Conservation (phyloP, 2,888 invertebrate species). For the Amphipoea lucens region DNA sequence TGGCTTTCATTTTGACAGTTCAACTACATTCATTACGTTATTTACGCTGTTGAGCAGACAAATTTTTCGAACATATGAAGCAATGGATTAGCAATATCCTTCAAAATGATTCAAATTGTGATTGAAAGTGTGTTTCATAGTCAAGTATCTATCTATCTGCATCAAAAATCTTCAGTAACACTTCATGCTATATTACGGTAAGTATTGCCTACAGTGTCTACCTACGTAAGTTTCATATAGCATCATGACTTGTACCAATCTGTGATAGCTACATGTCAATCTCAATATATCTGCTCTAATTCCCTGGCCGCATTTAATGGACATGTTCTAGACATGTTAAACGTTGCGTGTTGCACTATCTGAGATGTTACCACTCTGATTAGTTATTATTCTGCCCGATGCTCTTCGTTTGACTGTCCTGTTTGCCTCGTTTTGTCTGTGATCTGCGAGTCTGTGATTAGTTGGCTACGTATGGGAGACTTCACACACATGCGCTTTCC, state of each 20-base stretch:
- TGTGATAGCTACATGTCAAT: slow-evolving; percentile 47
- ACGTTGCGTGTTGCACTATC: slow-evolving; percentile 27
- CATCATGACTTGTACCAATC: slow-evolving; percentile 21
- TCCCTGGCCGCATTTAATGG: slow-evolving; percentile 53
- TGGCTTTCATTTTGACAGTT: no score
- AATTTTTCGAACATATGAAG: no score
- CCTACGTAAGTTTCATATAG: not conserved
- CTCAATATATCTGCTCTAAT: slow-evolving; percentile 48
- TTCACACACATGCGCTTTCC: not conserved
- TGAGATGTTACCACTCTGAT: slow-evolving; percentile 33
- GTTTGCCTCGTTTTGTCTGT: slow-evolving; percentile 22
- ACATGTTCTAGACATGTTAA: slow-evolving; percentile 39
- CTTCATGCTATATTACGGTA: not conserved
- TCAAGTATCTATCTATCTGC: not conserved
- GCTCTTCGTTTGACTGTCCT: slow-evolving; percentile 24
- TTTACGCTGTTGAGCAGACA: no score
- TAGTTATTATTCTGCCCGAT: slow-evolving; percentile 55
- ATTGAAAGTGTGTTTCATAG: not conserved
- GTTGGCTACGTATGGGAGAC: not conserved
- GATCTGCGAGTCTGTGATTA: slow-evolving; percentile 15
- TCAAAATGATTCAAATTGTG: no score
- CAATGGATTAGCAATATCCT: no score
- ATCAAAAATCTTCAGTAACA: not conserved
- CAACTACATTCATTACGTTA: no score
- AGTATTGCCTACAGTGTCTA: not conserved